phyloP scores from a whole-genome alignment of 2,888 invertebrate species.

The Phengaris arion region DNA sequence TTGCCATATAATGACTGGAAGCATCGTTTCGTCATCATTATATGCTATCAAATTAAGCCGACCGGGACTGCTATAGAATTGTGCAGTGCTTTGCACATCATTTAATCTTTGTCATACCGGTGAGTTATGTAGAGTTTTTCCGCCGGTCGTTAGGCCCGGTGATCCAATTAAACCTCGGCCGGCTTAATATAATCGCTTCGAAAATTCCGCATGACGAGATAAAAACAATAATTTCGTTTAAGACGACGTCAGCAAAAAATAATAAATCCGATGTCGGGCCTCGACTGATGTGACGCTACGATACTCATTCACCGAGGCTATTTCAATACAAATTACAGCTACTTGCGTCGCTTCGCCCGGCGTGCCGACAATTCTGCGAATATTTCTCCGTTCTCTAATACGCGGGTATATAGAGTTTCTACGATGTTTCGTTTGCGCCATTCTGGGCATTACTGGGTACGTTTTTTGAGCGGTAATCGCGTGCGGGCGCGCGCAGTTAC shows the following conservation, averaged over 20 bases:
- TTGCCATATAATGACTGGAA: not conserved
- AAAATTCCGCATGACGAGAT: conserved; percentile 73
- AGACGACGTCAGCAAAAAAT: conserved; percentile 72
- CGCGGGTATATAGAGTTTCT: conserved; percentile 39
- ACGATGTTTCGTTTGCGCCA: conserved; percentile 20
- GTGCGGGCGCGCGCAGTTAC: conserved; percentile 35
- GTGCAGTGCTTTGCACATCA: conserved; percentile 28
- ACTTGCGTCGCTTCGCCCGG: conserved; percentile 70
- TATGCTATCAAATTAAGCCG: conserved; percentile 15
- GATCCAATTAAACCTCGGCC: conserved; percentile 75
- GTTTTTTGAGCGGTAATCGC: conserved; percentile 23
- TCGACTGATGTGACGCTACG: conserved; percentile 71
- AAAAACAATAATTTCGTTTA: conserved; percentile 79
- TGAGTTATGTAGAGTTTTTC: conserved; percentile 54
- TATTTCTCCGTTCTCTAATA: conserved; percentile 69
- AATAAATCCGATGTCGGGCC: conserved; percentile 68
- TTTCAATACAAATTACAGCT: conserved; percentile 78
- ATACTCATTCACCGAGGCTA: conserved; percentile 74
- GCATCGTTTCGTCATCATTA: conserved; percentile 24
- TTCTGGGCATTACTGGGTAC: conserved; percentile 28
- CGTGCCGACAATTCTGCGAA: conserved; percentile 77
- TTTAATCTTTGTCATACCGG: conserved; percentile 45
- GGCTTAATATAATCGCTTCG: conserved; percentile 75
- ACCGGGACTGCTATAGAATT: conserved; percentile 17
- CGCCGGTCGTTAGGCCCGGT: conserved; percentile 64